Conservation (phyloP, 37 sponge, comb jelly and placozoan genomes). For the Petrosia ficiformis region DNA sequence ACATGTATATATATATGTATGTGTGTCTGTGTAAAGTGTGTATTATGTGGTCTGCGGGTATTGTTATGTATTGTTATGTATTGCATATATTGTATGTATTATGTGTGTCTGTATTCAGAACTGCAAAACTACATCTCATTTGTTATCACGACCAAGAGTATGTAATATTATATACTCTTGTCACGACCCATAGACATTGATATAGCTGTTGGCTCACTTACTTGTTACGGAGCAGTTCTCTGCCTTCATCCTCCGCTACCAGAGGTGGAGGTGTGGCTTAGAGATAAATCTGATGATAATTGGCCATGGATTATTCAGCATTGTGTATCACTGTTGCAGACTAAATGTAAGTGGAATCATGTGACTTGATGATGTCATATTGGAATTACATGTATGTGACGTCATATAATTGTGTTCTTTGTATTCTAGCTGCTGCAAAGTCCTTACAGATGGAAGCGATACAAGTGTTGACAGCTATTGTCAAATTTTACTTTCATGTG, state of each 20-base stretch:
- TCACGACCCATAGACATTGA: conserved; percentile 41
- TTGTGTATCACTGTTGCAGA: conserved; percentile 30
- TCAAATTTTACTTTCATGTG: conserved; percentile 45
- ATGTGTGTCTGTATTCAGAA: no score
- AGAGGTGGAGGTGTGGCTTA: conserved; percentile 65
- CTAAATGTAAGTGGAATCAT: conserved; percentile 12
- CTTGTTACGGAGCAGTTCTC: conserved; percentile 53
- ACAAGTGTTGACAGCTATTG: conserved; percentile 45
- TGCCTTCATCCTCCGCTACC: conserved; percentile 27
- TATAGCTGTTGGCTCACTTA: conserved; percentile 60
- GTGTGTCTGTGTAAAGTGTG: no score
- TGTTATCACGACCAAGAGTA: no score
- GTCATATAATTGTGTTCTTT: background rate
- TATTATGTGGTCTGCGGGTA: no score
- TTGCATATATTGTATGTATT: no score
- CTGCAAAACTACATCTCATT: no score
- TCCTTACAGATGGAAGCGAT: conserved; percentile 34
- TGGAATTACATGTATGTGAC: no score
- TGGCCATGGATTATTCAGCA: conserved; percentile 37
- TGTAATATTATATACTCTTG: no score
- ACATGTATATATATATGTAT: no score
- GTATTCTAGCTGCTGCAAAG: background rate
- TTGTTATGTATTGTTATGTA: no score
- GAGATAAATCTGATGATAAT: background rate
- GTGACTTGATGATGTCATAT: no score